A percentile compares a stretch with the other conserved stretches of the same genome.
Evolutionary conservation across 1,140 invertebrate genomes (phyloP).

Genomic region (Phortica variegata): DNA sequence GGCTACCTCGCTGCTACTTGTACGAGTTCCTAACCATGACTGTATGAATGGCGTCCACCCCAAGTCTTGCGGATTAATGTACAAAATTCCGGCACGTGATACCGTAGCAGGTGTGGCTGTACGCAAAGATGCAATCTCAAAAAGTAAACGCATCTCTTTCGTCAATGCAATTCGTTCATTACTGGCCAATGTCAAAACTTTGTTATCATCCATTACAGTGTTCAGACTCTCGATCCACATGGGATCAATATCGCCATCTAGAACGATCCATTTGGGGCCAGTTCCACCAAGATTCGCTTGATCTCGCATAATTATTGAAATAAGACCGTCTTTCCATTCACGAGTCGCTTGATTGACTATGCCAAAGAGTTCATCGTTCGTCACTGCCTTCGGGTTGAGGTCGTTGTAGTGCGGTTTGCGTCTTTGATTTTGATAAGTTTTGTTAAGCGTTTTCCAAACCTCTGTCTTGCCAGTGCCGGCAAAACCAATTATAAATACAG

Average conservation of each 20-base stretch:
- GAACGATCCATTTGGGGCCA: conserved; percentile 91
- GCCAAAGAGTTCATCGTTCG: conserved; percentile 93
- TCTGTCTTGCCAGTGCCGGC: conserved; percentile 92
- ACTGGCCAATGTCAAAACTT: conserved; percentile 85
- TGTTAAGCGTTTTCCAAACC: conserved; percentile 88
- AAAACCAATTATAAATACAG: conserved; percentile 89
- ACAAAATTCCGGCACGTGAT: conserved; percentile 82
- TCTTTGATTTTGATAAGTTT: conserved; percentile 76
- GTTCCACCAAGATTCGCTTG: conserved; percentile 78
- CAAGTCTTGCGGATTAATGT: conserved; percentile 79
- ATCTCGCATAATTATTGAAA: conserved; percentile 89
- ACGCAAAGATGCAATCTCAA: conserved; percentile 87
- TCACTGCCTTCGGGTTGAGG: conserved; percentile 92
- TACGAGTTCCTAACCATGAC: conserved; percentile 87
- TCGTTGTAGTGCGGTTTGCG: conserved; percentile 83
- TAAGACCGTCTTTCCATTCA: conserved; percentile 95
- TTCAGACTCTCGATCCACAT: conserved; percentile 97
- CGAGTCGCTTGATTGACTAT: conserved; percentile 90
- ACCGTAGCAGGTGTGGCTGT: conserved; percentile 95
- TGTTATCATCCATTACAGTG: conserved; percentile 82
- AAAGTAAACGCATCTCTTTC: conserved; percentile 83
- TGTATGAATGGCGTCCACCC: conserved; percentile 84
- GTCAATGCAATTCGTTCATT: conserved; percentile 93
- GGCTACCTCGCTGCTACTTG: conserved; percentile 68
- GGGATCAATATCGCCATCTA: conserved; percentile 95